Conservation (phyloP, 1,140 invertebrate species). For the Ylistrum balloti region DNA sequence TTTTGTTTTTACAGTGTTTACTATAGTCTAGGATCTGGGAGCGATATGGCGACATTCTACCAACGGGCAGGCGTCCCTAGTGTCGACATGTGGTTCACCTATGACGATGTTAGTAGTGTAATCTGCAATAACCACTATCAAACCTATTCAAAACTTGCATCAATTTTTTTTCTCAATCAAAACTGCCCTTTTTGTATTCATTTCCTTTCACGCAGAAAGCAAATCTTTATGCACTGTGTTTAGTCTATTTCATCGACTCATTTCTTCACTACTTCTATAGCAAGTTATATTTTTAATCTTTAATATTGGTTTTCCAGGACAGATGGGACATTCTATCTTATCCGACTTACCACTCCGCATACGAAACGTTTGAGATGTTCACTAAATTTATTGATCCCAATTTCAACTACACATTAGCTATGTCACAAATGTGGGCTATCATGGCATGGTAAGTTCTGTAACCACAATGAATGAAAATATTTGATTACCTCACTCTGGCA, state of each 20-base stretch:
- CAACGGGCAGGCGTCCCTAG: constrained; percentile 79
- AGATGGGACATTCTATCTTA: constrained; percentile 74
- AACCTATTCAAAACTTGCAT: too few species aligned
- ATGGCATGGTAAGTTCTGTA: constrained; percentile 60
- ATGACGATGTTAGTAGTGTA: constrained; percentile 64
- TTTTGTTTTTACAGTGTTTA: constrained; percentile 62
- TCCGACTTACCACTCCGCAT: constrained; percentile 82
- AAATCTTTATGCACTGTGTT: too few species aligned
- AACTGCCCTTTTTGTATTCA: too few species aligned
- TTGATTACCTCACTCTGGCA: too few species aligned
- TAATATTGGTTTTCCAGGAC: constrained; percentile 47
- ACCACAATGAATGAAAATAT: too few species aligned
- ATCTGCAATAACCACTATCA: too few species aligned
- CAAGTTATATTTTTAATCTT: too few species aligned
- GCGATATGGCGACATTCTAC: constrained; percentile 81
- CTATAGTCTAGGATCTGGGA: constrained; percentile 80
- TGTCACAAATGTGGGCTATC: constrained; percentile 59
- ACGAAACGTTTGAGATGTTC: constrained; percentile 81
- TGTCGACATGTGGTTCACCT: constrained; percentile 79
- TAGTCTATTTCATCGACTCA: too few species aligned
- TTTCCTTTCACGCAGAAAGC: too few species aligned
- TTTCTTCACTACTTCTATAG: too few species aligned
- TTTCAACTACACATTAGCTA: constrained; percentile 63
- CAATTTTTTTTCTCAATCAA: too few species aligned
- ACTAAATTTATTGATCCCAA: constrained; percentile 79